These are phyloP conservation scores for Xanthia icteritia DNA, from an alignment of 2,888 invertebrate genomes.

Conservation along the genomic window DNA sequence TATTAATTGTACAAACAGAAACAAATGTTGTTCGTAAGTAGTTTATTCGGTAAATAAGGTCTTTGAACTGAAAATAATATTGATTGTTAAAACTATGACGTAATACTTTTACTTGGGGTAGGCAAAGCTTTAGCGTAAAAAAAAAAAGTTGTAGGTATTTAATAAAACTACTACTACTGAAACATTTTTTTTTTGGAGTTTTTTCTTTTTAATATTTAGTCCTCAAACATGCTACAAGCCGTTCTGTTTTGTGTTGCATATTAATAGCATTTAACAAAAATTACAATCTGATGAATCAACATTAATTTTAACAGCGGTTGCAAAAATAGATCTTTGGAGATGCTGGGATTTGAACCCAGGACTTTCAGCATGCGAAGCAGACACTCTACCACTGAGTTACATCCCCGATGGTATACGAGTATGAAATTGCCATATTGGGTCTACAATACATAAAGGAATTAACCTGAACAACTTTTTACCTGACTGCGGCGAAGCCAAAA, in stretches of 20 bases:
- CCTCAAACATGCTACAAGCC: not conserved
- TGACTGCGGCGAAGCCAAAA: no score
- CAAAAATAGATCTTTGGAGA: slow-evolving; percentile 76
- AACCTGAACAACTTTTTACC: not conserved
- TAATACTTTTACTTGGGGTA: not conserved
- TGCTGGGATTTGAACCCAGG: slow-evolving; percentile 90
- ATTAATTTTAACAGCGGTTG: not conserved
- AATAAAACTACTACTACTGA: not conserved
- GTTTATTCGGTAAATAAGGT: slow-evolving; percentile 20
- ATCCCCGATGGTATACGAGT: slow-evolving; percentile 71
- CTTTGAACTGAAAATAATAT: slow-evolving; percentile 26
- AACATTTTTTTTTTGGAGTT: not conserved
- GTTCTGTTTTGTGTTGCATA: not conserved
- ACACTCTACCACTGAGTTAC: slow-evolving; percentile 91
- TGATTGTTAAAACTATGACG: not conserved
- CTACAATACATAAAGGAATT: not conserved
- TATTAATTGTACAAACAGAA: slow-evolving; percentile 27
- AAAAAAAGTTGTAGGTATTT: no score
- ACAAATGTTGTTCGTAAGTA: slow-evolving; percentile 13
- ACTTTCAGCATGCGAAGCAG: slow-evolving; percentile 92
- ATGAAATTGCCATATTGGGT: not conserved
- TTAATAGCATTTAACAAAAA: not conserved
- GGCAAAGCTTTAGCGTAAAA: not conserved
- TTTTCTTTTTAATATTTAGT: not conserved
- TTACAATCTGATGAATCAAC: not conserved